Conservation (phyloP, 1,140 invertebrate species). For the Anadara kagoshimensis region DNA sequence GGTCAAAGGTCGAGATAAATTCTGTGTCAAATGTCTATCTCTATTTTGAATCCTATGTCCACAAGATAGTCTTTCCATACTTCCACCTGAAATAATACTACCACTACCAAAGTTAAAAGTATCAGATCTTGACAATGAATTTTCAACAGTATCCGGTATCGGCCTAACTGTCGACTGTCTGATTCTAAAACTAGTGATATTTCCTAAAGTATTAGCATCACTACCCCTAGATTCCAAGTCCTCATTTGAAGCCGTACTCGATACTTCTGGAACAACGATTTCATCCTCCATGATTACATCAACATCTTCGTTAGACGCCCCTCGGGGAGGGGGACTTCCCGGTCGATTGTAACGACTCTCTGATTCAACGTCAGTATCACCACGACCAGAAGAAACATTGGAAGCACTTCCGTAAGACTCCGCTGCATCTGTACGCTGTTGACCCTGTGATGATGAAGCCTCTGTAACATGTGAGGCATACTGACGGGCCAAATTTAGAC, state of each 20-base stretch:
- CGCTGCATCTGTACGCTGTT: not conserved
- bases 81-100: too few species aligned
- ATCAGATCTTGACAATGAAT: too few species aligned
- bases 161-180: too few species aligned
- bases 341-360: not conserved
- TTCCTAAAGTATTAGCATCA: too few species aligned
- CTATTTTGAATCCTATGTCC: too few species aligned
- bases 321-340: constrained; percentile 35
- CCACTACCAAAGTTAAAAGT: too few species aligned
- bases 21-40: too few species aligned
- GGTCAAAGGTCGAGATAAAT: not conserved
- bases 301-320: constrained; percentile 42
- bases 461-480: constrained; percentile 57
- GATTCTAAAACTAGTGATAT: too few species aligned
- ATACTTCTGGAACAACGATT: not conserved
- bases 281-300: constrained; percentile 42
- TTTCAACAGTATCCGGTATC: too few species aligned
- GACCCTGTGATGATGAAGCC: constrained; percentile 23
- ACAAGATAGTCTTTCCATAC: too few species aligned
- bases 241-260: not conserved
- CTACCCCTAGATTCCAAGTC: too few species aligned
- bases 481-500: constrained; percentile 49
- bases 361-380: constrained; percentile 8
- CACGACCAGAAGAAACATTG: not conserved
- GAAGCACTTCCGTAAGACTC: not conserved